Conservation (phyloP, 2,888 invertebrate genomes). For the Halictus ligatus region DNA sequence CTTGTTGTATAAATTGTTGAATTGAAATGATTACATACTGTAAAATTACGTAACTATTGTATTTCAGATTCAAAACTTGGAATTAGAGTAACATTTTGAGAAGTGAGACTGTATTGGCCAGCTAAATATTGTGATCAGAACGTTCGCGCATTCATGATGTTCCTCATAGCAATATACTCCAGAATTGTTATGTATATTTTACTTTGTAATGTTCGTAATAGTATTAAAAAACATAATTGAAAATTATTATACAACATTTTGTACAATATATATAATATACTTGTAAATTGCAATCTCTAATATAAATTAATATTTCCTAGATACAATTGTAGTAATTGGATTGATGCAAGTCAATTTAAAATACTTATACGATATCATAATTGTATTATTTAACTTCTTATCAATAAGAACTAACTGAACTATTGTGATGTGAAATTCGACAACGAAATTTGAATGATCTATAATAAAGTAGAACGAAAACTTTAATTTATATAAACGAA, state of each 20-base stretch:
- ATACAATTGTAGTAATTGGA: neutral
- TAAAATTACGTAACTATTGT: constrained; percentile 16
- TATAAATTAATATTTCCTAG: neutral
- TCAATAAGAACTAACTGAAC: neutral
- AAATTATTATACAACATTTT: neutral
- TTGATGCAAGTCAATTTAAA: neutral
- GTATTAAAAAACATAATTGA: neutral
- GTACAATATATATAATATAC: neutral
- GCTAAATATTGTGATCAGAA: constrained; percentile 7
- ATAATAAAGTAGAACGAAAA: neutral
- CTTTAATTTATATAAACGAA: no score
- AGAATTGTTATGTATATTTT: neutral
- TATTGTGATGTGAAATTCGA: no score
- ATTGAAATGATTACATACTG: no score
- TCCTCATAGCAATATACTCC: neutral
- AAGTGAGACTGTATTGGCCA: neutral
- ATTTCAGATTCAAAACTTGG: constrained; percentile 77
- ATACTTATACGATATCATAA: neutral
- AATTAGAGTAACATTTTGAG: constrained; percentile 67
- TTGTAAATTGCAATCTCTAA: constrained; percentile 13
- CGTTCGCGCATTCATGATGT: neutral
- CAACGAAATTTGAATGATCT: neutral
- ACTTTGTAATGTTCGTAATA: neutral
- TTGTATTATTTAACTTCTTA: neutral
- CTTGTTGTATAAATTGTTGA: neutral